phyloP scores from a whole-genome alignment of 64 coral and sea anemone species.

The Cladopsammia gracilis region DNA sequence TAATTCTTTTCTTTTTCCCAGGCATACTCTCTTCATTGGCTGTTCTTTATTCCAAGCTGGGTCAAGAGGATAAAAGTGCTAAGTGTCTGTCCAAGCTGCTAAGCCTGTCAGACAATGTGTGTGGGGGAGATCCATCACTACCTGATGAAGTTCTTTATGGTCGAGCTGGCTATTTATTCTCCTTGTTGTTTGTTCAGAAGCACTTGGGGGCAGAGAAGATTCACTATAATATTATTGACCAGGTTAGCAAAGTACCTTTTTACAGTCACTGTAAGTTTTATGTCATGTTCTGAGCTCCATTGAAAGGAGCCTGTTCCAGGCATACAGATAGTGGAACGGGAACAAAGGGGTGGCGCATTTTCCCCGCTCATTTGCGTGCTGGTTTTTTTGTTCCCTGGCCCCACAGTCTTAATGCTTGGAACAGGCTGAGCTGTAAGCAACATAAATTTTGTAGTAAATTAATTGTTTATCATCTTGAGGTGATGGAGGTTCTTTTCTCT shows the following conservation, averaged over 20 bases:
- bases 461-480: too few species aligned
- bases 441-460: too few species aligned
- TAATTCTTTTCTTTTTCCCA: slow-evolving; percentile 26
- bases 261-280: too few species aligned
- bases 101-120: slow-evolving; percentile 82
- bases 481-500: too few species aligned
- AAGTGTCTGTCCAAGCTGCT: slow-evolving; percentile 64
- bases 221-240: slow-evolving; percentile 52
- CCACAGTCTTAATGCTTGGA: too few species aligned
- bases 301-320: too few species aligned
- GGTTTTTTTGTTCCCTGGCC: too few species aligned
- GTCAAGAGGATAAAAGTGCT: slow-evolving; percentile 63
- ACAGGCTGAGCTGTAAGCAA: too few species aligned
- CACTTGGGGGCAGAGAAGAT: slow-evolving; percentile 82
- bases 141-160: slow-evolving; percentile 98
- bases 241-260: slow-evolving; percentile 56
- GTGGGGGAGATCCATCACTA: slow-evolving; percentile 65
- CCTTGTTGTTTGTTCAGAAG: slow-evolving; percentile 81
- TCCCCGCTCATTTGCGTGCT: too few species aligned
- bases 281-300: too few species aligned
- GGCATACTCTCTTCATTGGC: slow-evolving; percentile 83
- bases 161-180: slow-evolving; percentile 91
- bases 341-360: too few species aligned
- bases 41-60: slow-evolving; percentile 80
- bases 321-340: too few species aligned